Base-by-base conservation (phyloP, 2,113 vertebrate species). In the Solenodon paradoxus region DNA sequence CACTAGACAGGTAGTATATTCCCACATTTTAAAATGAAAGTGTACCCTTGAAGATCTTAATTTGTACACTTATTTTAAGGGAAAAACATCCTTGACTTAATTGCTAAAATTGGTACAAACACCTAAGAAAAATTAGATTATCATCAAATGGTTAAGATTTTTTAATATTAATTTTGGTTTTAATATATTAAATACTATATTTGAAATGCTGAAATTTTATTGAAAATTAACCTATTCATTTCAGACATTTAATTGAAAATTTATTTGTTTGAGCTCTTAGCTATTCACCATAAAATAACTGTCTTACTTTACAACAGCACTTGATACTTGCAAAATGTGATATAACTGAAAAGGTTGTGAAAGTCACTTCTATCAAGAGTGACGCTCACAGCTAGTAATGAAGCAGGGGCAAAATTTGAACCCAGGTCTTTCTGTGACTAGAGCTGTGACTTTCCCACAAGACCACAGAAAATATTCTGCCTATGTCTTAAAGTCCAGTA, bases 1-100 rank as follows among this genome's bases (percentile, higher is more conserved):
- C 8, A 64, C 26, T 5, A 85, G 17, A 35, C 12, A 88, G 72
- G 45, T 7, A 95, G 47, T 83, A 83, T 13, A 87, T 38, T 42
- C 26, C 8, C 8, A 71, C 2, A 84, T 57, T 87, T 83, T 90
- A 83, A 95, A 92, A 91, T 93, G 72, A 81, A 96, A 94, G 87
- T 17, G 2, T 91, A 72, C 6, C 16, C 57, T 51, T 74, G 51
- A 51, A 15, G 38, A 51, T 88, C 92, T 92, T 47, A 88, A 85
- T 88, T 80, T 74, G 20, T 55, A 77, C 0, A 68, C 5, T 92
- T 66, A 55, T 30, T 13, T 88, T 7, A 40, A 45, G 42, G 42
- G 78, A 80, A 84, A 17, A 6, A 79, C 84, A 20, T 45, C 42
- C 30, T 66, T 71, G 53, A n/a, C 20, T 49, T 90, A 49, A 74